Conservation (phyloP, 2,888 invertebrate species). For the Cyrtodaria siliqua region DNA sequence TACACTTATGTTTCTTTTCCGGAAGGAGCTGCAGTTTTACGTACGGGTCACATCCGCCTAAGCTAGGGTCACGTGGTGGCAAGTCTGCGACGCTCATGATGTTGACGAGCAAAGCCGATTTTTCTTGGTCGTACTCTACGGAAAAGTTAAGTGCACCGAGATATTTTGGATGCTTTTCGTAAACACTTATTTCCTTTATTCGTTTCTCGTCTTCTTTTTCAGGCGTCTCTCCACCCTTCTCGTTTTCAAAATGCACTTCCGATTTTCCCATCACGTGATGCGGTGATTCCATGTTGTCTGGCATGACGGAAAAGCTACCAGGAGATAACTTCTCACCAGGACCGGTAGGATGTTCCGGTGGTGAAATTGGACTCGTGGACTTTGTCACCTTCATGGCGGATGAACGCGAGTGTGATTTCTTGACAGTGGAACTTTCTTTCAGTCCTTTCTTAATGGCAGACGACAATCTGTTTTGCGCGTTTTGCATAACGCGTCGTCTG, state of each 20-base stretch:
- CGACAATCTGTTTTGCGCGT: slow-evolving; percentile 81
- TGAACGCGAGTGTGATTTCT: slow-evolving; percentile 91
- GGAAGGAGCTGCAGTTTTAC: slow-evolving; percentile 98
- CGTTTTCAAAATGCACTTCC: slow-evolving; percentile 87
- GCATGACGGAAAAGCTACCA: slow-evolving; percentile 87
- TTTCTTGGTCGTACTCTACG: slow-evolving; percentile 95
- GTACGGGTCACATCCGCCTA: slow-evolving; percentile 97
- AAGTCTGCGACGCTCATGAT: slow-evolving; percentile 96
- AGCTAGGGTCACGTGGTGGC: slow-evolving; percentile 92
- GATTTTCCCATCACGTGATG: slow-evolving; percentile 52
- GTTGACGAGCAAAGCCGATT: slow-evolving; percentile 96
- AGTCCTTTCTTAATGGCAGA: slow-evolving; percentile 84
- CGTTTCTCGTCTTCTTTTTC: slow-evolving; percentile 85
- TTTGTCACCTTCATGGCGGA: slow-evolving; percentile 81
- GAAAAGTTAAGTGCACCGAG: slow-evolving; percentile 96
- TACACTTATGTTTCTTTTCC: slow-evolving; percentile 98
- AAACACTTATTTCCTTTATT: slow-evolving; percentile 78
- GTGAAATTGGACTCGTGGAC: slow-evolving; percentile 83
- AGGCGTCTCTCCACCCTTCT: slow-evolving; percentile 83
- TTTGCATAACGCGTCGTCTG: slow-evolving; percentile 88
- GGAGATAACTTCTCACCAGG: slow-evolving; percentile 79
- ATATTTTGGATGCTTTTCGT: slow-evolving; percentile 84
- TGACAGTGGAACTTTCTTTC: slow-evolving; percentile 86
- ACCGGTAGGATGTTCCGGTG: slow-evolving; percentile 73
- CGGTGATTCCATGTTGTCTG: slow-evolving; percentile 69